Conservation (phyloP, 2,113 vertebrate genomes). For the human region GRCh38 chr12:19160501-19161000, state of each 20-base stretch:
- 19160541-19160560: neutral
- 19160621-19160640: neutral
- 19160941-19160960: neutral
- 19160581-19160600: neutral
- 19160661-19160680: neutral
- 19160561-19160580: neutral
- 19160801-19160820: neutral
- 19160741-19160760: neutral
- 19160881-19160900: neutral
- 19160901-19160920: conserved; percentile 32
- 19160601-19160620: neutral
- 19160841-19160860: neutral
- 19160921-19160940: neutral
- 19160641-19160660: neutral
- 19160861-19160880: conserved; percentile 7
- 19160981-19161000: conserved; percentile 9
- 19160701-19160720: neutral
- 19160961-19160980: neutral
- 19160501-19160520: neutral
- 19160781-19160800: neutral
- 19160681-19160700: neutral
- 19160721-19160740: neutral
- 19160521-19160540: neutral
- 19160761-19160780: neutral
- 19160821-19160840: neutral